A percentile compares a stretch with the other conserved stretches of the same genome.
Evolutionary conservation across 2,888 invertebrate genomes (phyloP).

Genomic region (Acronicta psi): DNA sequence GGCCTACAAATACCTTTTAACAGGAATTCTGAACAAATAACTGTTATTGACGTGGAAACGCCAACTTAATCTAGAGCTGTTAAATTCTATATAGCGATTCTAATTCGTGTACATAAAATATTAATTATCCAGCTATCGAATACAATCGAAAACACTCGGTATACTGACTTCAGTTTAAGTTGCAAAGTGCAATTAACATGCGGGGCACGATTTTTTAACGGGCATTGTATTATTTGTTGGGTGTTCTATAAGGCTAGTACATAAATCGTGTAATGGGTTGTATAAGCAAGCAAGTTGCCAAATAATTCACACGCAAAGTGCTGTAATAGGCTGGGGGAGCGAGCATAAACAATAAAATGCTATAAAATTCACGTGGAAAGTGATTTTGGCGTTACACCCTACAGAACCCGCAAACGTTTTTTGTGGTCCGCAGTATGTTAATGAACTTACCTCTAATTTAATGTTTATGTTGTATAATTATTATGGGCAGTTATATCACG

Average conservation of each 20-base stretch:
- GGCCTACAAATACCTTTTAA: background rate
- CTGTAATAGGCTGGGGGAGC: constrained; percentile 74
- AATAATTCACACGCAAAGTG: constrained; percentile 83
- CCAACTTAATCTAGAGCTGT: background rate
- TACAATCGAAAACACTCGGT: constrained; percentile 29
- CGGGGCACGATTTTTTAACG: constrained; percentile 54
- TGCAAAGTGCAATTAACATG: constrained; percentile 45
- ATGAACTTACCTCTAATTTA: constrained; percentile 53
- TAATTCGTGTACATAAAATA: constrained; percentile 30
- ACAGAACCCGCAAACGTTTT: constrained; percentile 48
- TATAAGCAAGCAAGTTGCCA: constrained; percentile 74
- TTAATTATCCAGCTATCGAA: constrained; percentile 28
- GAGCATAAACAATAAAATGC: constrained; percentile 82
- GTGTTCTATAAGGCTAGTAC: constrained; percentile 59
- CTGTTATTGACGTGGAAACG: constrained; percentile 16
- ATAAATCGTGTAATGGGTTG: constrained; percentile 81
- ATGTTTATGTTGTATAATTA: constrained; percentile 38
- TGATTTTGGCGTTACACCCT: constrained; percentile 61
- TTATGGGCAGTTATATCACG: constrained; percentile 2
- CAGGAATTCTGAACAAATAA: constrained; percentile 14
- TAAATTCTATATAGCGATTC: constrained; percentile 7
- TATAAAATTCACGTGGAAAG: constrained; percentile 76
- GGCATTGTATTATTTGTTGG: constrained; percentile 56
- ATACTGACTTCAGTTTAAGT: constrained; percentile 17
- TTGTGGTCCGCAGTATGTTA: constrained; percentile 49